phyloP scores from a whole-genome alignment of 1,140 invertebrate species.

The Paralvinella palmiformis region DNA sequence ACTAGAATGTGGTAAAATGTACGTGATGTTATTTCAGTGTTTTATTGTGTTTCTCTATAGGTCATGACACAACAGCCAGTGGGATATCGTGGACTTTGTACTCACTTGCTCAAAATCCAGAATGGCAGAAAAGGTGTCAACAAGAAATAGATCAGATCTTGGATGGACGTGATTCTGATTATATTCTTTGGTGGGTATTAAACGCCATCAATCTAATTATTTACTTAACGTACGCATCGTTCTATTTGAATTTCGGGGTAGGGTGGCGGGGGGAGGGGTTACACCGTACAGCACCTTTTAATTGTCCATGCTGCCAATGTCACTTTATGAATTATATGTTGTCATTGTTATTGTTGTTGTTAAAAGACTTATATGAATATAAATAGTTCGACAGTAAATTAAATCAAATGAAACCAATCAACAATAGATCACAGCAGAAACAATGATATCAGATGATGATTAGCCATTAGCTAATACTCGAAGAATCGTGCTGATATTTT shows the following conservation, averaged over 20 bases:
- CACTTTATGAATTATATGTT: not conserved
- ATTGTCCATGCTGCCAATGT: too few species aligned
- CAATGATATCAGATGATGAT: too few species aligned
- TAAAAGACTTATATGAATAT: not conserved
- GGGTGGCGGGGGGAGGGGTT: too few species aligned
- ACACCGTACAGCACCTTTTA: too few species aligned
- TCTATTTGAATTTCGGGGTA: too few species aligned
- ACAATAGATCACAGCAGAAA: too few species aligned
- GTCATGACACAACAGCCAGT: slow-evolving; percentile 20
- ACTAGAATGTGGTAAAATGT: too few species aligned
- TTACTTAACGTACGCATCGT: too few species aligned
- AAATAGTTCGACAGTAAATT: not conserved
- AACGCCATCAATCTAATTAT: too few species aligned
- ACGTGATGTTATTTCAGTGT: not conserved
- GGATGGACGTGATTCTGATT: slow-evolving; percentile 53
- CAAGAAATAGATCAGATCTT: slow-evolving; percentile 67
- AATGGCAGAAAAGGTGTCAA: slow-evolving; percentile 69
- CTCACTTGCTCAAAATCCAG: slow-evolving; percentile 65
- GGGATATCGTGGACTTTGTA: slow-evolving; percentile 64
- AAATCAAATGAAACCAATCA: too few species aligned
- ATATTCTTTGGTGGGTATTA: slow-evolving; percentile 11
- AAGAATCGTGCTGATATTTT: not conserved
- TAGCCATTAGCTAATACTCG: not conserved
- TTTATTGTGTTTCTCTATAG: slow-evolving; percentile 4
- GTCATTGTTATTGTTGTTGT: not conserved